A percentile compares a stretch with the other conserved stretches of the same genome.
Conservation (phyloP, 2,113 vertebrate species). For the Rhinopomastus cyanomelas region DNA sequence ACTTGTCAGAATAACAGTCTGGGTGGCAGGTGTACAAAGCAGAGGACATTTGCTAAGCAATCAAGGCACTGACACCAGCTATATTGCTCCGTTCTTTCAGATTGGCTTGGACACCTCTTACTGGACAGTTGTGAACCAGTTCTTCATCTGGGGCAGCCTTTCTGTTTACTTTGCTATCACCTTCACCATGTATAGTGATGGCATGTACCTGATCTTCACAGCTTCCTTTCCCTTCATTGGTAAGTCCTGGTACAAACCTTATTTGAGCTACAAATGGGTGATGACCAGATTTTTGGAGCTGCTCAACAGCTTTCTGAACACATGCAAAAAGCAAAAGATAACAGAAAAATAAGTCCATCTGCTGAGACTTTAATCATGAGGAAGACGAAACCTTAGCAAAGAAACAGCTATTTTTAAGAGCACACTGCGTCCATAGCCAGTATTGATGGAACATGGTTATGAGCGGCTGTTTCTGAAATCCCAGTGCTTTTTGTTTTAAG, state of each 20-base stretch:
- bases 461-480: not conserved
- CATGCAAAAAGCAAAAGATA: not conserved
- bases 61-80: not conserved
- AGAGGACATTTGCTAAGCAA: not conserved
- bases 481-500: not conserved
- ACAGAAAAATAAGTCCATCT: not conserved
- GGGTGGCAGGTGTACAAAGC: not conserved
- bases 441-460: not conserved
- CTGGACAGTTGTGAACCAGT: constrained; percentile 93
- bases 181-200: constrained; percentile 91
- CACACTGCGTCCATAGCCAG: not conserved
- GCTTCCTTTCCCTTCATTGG: constrained; percentile 88
- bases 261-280: not conserved
- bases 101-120: constrained; percentile 88
- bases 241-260: constrained; percentile 66
- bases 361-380: not conserved
- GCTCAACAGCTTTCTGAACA: not conserved
- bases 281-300: not conserved
- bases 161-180: constrained; percentile 88
- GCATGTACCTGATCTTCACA: constrained; percentile 88
- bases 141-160: constrained; percentile 95
- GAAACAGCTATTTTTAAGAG: not conserved
- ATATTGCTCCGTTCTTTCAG: constrained; percentile 68
- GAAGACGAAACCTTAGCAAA: not conserved
- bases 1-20: not conserved